Base-by-base conservation (phyloP, 2,113 vertebrate genomes). In the Kryptolebias marmoratus region DNA sequence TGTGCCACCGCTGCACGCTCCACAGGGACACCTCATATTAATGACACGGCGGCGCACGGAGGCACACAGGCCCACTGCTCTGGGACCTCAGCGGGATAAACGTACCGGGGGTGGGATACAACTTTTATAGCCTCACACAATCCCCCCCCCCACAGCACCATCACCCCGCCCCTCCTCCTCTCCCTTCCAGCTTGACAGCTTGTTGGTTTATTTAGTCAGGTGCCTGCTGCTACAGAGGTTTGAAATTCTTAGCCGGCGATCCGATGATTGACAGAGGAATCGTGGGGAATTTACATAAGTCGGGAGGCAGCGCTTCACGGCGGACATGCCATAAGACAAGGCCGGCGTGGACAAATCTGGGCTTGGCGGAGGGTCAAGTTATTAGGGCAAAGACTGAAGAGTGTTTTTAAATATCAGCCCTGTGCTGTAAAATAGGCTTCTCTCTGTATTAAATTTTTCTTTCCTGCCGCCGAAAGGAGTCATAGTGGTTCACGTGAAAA, bases 181-280 rank as follows among this genome's bases (percentile, higher is more conserved):
- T 4, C 32, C 44, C 50, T 59, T 82, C 64, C 66, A 68, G 80
- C 74, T 70, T 52, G 63, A 85, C 81, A 85, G 80, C 77, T 73
- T 77, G 76, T 73, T 47, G 62, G 79, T 87, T 89, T 90, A 83
- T 89, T 89, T 84, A 88, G 86, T 84, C 85, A 85, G 90, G 79
- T 87, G 83, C 66, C 73, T 75, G 73, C 71, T 68, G 79, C 71
- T 75, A 65, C 70, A 82, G 56, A 71, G 83, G 80, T 75, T 81
- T 65, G 59, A 83, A 68, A 83, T 77, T 78, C 77, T 48, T 68
- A 66, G 76, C 77, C 12, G 49, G 79, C 4, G 66, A 87, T 68
- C 27, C 16, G 7, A 74, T 90, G 82, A 91, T 87, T 91, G 88
- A 88, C 87, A 86, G 76, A 74, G 28, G 63, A 54, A 68, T 69